These are phyloP conservation scores for Drosophila kikkawai DNA, from an alignment of 1,140 invertebrate species.

Conservation along the genomic window DNA sequence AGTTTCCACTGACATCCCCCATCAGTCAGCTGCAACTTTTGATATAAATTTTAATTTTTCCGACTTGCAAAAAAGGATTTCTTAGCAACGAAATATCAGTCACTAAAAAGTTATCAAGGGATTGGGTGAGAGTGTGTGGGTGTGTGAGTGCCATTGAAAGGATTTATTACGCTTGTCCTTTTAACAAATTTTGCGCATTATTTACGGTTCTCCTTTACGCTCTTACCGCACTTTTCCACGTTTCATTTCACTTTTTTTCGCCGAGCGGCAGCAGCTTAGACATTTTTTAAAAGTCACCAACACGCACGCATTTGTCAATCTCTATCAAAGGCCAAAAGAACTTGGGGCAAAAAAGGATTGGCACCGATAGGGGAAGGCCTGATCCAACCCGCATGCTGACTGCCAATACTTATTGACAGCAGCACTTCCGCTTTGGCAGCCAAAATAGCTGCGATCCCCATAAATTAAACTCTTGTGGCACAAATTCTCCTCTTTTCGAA, in stretches of 20 bases:
- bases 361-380: slow-evolving; percentile 15
- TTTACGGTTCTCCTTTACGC: slow-evolving; percentile 56
- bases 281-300: slow-evolving; percentile 83
- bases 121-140: slow-evolving; percentile 46
- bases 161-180: slow-evolving; percentile 81
- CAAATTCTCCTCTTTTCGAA: slow-evolving; percentile 59
- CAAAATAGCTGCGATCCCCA: slow-evolving; percentile 80
- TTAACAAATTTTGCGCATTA: slow-evolving; percentile 83
- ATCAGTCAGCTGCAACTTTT: slow-evolving; percentile 45
- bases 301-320: slow-evolving; percentile 81
- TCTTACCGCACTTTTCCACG: slow-evolving; percentile 53
- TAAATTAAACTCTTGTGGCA: slow-evolving; percentile 81
- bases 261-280: slow-evolving; percentile 59
- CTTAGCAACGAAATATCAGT: slow-evolving; percentile 59
- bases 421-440: slow-evolving; percentile 80
- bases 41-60: slow-evolving; percentile 77
- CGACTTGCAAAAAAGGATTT: slow-evolving; percentile 42
- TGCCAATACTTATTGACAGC: slow-evolving; percentile 83
- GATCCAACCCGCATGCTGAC: slow-evolving; percentile 63
- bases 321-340: slow-evolving; percentile 57
- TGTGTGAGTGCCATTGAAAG: slow-evolving; percentile 63
- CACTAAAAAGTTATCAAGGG: slow-evolving; percentile 79
- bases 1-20: slow-evolving; percentile 30
- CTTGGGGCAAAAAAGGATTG: slow-evolving; percentile 15
- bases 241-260: slow-evolving; percentile 74